phyloP scores from a whole-genome alignment of 2,888 invertebrate species.

The Limnephilus marmoratus region DNA sequence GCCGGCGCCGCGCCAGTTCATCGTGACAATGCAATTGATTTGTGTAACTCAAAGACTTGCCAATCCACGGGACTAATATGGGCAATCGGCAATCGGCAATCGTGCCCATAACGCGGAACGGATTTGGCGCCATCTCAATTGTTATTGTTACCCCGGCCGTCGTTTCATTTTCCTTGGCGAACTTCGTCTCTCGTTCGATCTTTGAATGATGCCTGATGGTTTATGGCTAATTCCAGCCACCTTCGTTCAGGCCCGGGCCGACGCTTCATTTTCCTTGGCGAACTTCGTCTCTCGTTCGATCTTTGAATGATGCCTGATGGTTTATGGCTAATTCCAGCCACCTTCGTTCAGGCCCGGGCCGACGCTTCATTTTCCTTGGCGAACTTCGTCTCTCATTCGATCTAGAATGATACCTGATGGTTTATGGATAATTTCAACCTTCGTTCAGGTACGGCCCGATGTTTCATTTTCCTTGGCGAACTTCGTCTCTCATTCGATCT shows the following conservation, averaged over 20 bases:
- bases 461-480: neutral
- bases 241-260: neutral
- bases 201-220: neutral
- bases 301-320: neutral
- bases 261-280: neutral
- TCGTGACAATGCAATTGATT: constrained; percentile 51
- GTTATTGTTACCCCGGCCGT: constrained; percentile 15
- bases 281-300: neutral
- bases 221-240: neutral
- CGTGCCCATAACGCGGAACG: constrained; percentile 39
- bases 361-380: too few relatives aligned
- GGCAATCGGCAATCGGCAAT: constrained; percentile 12
- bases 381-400: too few relatives aligned
- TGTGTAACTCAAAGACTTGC: constrained; percentile 50
- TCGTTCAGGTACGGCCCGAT: too few relatives aligned
- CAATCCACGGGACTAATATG: constrained; percentile 49
- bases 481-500: neutral
- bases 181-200: neutral
- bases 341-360: neutral
- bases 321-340: neutral
- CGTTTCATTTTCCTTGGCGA: neutral
- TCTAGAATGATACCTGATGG: too few relatives aligned
- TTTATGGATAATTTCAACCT: too few relatives aligned
- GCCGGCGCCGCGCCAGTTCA: constrained; percentile 41
- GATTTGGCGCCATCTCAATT: constrained; percentile 48